phyloP scores from a whole-genome alignment of 2,888 invertebrate species.

The Hyppa rectilinea region DNA sequence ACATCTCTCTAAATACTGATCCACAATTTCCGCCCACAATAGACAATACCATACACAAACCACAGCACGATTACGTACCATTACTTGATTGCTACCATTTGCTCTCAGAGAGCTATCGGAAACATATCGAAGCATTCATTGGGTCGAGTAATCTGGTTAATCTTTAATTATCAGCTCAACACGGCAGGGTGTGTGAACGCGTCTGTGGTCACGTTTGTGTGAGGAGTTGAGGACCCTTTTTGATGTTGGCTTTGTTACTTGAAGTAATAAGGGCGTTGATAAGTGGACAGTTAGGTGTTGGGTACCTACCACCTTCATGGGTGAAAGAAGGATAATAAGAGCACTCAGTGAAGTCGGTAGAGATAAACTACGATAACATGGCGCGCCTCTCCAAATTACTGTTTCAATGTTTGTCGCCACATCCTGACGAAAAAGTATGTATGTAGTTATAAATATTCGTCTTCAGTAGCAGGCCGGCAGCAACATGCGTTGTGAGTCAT shows the following conservation, averaged over 20 bases:
- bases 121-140: slow-evolving; percentile 32
- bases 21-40: background rate
- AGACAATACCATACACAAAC: background rate
- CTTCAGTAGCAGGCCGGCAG: too few species aligned
- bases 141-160: slow-evolving; percentile 35
- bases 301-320: too few species aligned
- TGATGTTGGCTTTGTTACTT: background rate
- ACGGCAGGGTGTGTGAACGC: slow-evolving; percentile 7
- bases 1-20: background rate
- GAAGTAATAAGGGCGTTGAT: background rate
- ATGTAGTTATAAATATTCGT: too few species aligned
- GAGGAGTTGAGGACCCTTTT: background rate
- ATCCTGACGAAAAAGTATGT: too few species aligned
- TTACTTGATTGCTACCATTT: slow-evolving; percentile 43
- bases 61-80: slow-evolving; percentile 9
- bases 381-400: too few species aligned
- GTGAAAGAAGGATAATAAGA: too few species aligned
- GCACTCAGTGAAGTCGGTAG: too few species aligned
- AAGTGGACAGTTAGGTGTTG: too few species aligned
- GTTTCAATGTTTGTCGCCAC: too few species aligned
- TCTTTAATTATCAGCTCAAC: slow-evolving; percentile 50
- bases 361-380: too few species aligned
- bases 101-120: slow-evolving; percentile 35
- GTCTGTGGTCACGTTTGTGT: slow-evolving; percentile 4
- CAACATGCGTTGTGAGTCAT: too few species aligned